Conservation (phyloP, 2,113 vertebrate genomes). For the Oryzias celebensis region DNA sequence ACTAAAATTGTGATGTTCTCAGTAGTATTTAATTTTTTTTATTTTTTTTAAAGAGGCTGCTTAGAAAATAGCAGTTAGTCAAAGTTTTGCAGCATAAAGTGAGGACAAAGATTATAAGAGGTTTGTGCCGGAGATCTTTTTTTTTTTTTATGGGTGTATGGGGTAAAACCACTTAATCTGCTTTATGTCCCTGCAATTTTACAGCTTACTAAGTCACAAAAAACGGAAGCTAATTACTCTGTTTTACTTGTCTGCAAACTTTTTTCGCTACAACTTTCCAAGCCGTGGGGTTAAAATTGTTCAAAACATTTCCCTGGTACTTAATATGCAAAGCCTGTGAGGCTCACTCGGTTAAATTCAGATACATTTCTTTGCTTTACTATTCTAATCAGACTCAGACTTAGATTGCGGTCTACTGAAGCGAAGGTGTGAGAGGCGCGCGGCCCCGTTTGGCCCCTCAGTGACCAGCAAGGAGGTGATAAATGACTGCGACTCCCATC, state of each 20-base stretch:
- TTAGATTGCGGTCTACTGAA: slow-evolving; percentile 32
- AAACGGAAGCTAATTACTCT: slow-evolving; percentile 83
- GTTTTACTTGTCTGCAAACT: not conserved
- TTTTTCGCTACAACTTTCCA: not conserved
- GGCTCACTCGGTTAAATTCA: slow-evolving; percentile 3
- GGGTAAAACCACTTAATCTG: too few species aligned
- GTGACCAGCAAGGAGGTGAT: slow-evolving; percentile 82
- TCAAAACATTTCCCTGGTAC: not conserved
- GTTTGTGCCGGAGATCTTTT: too few species aligned
- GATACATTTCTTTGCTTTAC: slow-evolving; percentile 9
- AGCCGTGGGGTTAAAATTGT: too few species aligned
- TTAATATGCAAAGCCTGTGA: slow-evolving; percentile 9
- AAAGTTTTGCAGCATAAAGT: too few species aligned
- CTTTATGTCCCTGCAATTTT: slow-evolving; percentile 39
- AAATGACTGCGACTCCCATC: slow-evolving; percentile 80
- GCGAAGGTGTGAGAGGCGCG: slow-evolving; percentile 38
- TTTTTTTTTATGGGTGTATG: too few species aligned
- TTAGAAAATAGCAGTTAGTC: too few species aligned
- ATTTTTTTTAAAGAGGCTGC: too few species aligned
- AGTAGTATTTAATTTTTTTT: too few species aligned
- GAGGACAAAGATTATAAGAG: too few species aligned
- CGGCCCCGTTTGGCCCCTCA: slow-evolving; percentile 65
- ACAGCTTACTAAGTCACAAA: slow-evolving; percentile 79
- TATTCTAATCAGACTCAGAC: slow-evolving; percentile 34
- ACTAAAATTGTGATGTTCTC: too few species aligned